Base-by-base conservation (phyloP, 2,888 invertebrate genomes). In the Mythimna lalbum region DNA sequence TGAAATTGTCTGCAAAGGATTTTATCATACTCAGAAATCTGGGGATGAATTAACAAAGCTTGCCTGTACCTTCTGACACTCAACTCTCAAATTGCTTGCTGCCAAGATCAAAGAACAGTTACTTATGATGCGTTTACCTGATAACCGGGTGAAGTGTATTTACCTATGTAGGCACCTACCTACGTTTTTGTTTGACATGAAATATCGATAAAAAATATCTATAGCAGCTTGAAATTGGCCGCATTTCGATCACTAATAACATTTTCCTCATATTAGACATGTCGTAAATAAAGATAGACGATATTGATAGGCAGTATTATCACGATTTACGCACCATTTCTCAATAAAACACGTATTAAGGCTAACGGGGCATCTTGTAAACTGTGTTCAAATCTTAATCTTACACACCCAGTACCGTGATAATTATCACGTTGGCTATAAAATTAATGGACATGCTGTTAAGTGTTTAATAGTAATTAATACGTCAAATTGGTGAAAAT, bases 1-100 rank as follows among this genome's bases (percentile, higher is more conserved):
- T 94, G 92, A 94, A 93, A 94, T 94, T 93, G 91, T 88, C 84
- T 89, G 88, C 87, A 88, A 90, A 89, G 85, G 84, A 86, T 88
- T 91, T 89, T 88, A 88, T 88, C 87, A 86, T 84, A 76, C 83
- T 84, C 75, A 3, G 78, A 80, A 84, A 82, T 82, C 80, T 78
- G 56, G 76, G 73, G 83, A 82, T 78, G 71, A 78, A 84, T 83
- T 84, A 84, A 82, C 84, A 80, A 84, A 72, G 82, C 75, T 78
- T 63, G 62, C 62, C 61, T 56, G 60, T 67, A 64, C 50, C 73
- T 74, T 74, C 76, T 76, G 71, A 76, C 78, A 78, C 76, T 66
- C 66, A 61, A 60, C 77, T 79, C 70, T 61, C 23, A 49, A 80
- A 69, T 76, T 72, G 62, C 43, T 50, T 27, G 50, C 47, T 63